Evolutionary conservation across 2,888 invertebrate genomes (phyloP), one percentile per base, ranked within the genome.

Genomic region (Apocheima hispidaria): DNA sequence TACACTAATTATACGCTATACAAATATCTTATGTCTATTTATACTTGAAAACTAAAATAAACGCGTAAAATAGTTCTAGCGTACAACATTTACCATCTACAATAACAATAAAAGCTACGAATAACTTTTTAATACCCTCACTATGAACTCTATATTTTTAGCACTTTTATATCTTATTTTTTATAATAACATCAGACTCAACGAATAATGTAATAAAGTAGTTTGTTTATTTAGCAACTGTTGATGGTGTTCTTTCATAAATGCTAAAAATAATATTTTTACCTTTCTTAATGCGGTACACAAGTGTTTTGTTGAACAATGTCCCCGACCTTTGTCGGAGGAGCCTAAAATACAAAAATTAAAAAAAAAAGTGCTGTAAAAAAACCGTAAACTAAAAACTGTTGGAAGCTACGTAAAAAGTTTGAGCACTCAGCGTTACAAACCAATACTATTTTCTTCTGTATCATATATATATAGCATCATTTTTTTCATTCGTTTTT

Each of bases 101-200:
- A 49, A 52, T 41, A 48, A 60, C 48, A 53, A 60, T 55, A 56
- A 56, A 36, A 57, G 61, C 56, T 62, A 56, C 40, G 26, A 51
- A 46, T 53, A 56, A 48, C 33, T 52, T 52, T 51, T 58, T 41
- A 53, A 33, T 44, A 51, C 10, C 33, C 38, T 43, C 35, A 52
- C 30, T 21, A 20, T 23, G 36, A 44, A 44, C 43, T 44, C 14
- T 41, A 18, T 2, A 38, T 18, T 49, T 41, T 60, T 26, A 59
- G 20, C 18, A 52, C 40, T 40, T 52, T 60, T 54, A 49, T 49
- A 43, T 35, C 33, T 26, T 7, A 23, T 33, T 35, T 53, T 4
- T 59, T 49, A 41, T 52, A 26, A 33, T 53, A 59, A 53, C 26
- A 20, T 38, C 10, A 14, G 18, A 26, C n/a, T 48, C 2, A 52